Evolutionary conservation across 2,113 vertebrate genomes (phyloP).

Genomic region (Podilymbus podiceps): DNA sequence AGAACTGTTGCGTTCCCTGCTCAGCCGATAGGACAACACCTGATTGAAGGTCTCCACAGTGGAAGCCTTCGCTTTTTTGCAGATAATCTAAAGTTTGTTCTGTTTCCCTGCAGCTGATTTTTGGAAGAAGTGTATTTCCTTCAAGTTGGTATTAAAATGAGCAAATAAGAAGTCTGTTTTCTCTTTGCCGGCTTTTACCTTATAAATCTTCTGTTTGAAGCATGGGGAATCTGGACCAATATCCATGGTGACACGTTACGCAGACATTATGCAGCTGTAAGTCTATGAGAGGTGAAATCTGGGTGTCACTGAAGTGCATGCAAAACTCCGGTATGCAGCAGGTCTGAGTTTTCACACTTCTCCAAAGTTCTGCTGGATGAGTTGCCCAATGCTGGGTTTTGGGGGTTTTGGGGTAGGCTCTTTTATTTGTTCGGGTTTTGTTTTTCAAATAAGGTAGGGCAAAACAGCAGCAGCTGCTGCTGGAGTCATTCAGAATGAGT

Average conservation of each 20-base stretch:
- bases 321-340: background rate
- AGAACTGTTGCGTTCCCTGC: background rate
- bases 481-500: background rate
- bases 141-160: background rate
- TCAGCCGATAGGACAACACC: background rate
- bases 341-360: background rate
- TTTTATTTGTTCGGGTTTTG: background rate
- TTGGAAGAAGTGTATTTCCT: background rate
- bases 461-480: background rate
- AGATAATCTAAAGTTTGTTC: background rate
- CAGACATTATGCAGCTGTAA: background rate
- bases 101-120: background rate
- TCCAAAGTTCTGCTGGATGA: background rate
- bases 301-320: background rate
- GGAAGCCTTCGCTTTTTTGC: background rate
- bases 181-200: constrained; percentile 24
- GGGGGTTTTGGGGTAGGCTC: background rate
- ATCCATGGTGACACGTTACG: background rate
- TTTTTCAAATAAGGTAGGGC: background rate
- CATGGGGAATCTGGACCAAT: background rate
- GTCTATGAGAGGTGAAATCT: background rate
- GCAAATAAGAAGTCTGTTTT: background rate
- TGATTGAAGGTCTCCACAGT: background rate
- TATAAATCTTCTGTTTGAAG: background rate
- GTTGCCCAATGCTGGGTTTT: background rate